These are phyloP conservation scores for Prionace glauca DNA, from an alignment of 2,797 vertebrate species.

Conservation along the genomic window DNA sequence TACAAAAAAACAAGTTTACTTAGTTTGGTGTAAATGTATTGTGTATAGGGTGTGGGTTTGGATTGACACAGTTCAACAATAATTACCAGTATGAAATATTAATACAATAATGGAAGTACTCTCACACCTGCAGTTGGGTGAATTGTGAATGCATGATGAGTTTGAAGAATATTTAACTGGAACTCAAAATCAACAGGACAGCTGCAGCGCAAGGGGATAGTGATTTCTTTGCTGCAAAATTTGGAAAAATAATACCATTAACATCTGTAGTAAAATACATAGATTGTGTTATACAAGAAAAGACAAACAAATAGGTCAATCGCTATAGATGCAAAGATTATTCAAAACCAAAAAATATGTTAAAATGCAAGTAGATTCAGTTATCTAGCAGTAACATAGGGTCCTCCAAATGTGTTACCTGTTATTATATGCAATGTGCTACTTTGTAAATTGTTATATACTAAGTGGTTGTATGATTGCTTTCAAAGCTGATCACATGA, in stretches of 20 bases:
- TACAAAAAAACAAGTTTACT: not conserved
- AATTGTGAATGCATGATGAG: constrained; percentile 71
- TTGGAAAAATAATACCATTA: constrained; percentile 41
- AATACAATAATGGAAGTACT: not conserved
- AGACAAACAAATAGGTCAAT: constrained; percentile 38
- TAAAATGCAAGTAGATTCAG: not conserved
- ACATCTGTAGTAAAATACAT: not conserved
- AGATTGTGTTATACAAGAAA: not conserved
- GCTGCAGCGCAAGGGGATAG: constrained; percentile 79
- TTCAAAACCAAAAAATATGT: not conserved
- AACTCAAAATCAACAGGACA: constrained; percentile 88
- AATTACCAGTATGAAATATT: not conserved
- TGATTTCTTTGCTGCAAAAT: constrained; percentile 60
- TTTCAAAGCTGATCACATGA: too few species aligned
- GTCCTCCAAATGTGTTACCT: not conserved
- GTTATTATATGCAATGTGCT: not conserved
- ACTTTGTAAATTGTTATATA: too few species aligned
- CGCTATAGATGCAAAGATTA: constrained; percentile 10
- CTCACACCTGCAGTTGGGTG: constrained; percentile 68
- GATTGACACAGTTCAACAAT: not conserved
- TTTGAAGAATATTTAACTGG: constrained; percentile 63
- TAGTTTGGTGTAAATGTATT: not conserved
- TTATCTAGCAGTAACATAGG: not conserved
- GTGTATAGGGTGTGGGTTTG: too few species aligned
- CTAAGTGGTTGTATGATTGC: too few species aligned